Evolutionary conservation across 2,888 invertebrate genomes (phyloP), one percentile per base, ranked within the genome.

Genomic region (Heliconius charithonia): DNA sequence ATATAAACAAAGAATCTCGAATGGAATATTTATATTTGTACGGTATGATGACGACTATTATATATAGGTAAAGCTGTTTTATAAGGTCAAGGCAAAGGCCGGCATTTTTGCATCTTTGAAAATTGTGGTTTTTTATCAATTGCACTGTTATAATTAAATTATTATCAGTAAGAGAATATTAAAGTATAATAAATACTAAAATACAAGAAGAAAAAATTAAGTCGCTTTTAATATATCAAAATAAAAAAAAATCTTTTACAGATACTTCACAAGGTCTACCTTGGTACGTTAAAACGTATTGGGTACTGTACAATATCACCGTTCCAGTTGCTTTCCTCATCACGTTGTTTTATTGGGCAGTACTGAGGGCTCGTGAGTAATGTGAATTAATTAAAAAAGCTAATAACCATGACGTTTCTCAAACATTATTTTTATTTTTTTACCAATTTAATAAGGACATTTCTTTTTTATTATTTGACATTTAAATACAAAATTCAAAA

Each of bases 241-340:
- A 19, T 51, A 51, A 66, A n/a, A 66, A 12, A 12, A 27, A 2
- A 29, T 80, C 51, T 79, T 45, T 85, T 86, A 22, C 90, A 94
- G 94, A 94, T 82, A 89, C 91, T 37, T 90, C 92, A 7, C 90
- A 89, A 74, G 90, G 92, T 32, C 86, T 95, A 75, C 93, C 94
- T 62, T 94, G 93, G 94, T 93, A 91, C 86, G 92, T 94, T 82
- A 93, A 92, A 83, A 88, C 89, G 27, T 95, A 95, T 85, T 95
- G 95, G 95, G 89, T 94, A 69, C 87, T 95, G 79, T 95, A 94
- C 91, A 95, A 95, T 85, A 91, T 94, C 78, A 90, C 95, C 0
- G 89, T 95, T 25, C 94, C 95, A 4, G 90, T 94, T 63, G 91
- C 95, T 12, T 94, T 95, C 85, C 93, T 95, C 83, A 91, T 95